Percentiles rank a stretch among this genome's conserved stretches.
phyloP scores from a whole-genome alignment of 2,888 invertebrate genomes.

The Iphiclides podalirius region DNA sequence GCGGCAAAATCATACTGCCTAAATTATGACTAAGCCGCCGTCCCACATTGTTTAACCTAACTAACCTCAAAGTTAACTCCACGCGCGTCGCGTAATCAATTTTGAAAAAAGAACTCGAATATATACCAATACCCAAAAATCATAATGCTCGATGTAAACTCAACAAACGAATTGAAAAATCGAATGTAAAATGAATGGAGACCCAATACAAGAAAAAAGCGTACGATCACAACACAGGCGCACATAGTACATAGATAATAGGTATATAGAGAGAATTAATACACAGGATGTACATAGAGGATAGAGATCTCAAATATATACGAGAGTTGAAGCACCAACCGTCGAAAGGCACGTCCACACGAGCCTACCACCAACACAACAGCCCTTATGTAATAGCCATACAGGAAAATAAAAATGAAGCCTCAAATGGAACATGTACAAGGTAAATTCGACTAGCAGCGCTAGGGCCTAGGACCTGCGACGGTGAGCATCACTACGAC shows the following conservation, averaged over 20 bases:
- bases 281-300: conserved; percentile 57
- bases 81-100: no score
- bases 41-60: no score
- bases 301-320: conserved; percentile 58
- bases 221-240: conserved; percentile 69
- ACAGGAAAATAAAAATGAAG: conserved; percentile 22
- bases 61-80: no score
- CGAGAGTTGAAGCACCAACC: conserved; percentile 78
- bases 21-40: no score
- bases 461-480: conserved; percentile 34
- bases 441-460: conserved; percentile 15
- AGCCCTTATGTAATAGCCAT: conserved; percentile 35
- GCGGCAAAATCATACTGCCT: conserved; percentile 17
- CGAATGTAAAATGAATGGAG: no score
- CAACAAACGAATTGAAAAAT: no score
- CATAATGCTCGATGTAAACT: no score
- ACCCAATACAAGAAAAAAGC: conserved; percentile 35
- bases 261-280: conserved; percentile 56
- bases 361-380: conserved; percentile 62
- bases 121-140: no score
- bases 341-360: conserved; percentile 57
- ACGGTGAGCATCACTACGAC: conserved; percentile 62
- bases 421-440: conserved; percentile 5
- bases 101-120: no score
- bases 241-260: conserved; percentile 46